These are phyloP conservation scores for Nesogale talazaci DNA, from an alignment of 2,113 vertebrate genomes.

Conservation along the genomic window DNA sequence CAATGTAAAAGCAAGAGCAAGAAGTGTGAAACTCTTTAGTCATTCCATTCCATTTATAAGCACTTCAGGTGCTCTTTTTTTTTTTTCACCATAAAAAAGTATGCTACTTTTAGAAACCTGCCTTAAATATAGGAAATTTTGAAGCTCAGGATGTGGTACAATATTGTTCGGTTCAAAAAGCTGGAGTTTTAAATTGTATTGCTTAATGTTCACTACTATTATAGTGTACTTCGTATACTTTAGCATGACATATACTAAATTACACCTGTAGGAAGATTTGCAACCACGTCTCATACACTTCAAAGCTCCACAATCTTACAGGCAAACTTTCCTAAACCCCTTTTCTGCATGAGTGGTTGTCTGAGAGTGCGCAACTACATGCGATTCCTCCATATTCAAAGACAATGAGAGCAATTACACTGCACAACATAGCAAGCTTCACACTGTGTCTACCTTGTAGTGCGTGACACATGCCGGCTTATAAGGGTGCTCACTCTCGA, in stretches of 20 bases:
- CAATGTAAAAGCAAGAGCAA: conserved; percentile 34
- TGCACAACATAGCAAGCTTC: conserved; percentile 1
- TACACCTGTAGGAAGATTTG: background rate
- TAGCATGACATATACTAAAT: background rate
- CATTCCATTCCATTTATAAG: conserved; percentile 16
- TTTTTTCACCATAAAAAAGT: background rate
- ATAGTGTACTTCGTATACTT: background rate
- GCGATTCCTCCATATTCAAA: conserved; percentile 13
- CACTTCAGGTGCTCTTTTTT: background rate
- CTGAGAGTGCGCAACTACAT: background rate
- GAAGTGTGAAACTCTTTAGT: background rate
- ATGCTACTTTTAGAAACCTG: too few species aligned
- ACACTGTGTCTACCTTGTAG: conserved; percentile 90
- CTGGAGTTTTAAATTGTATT: conserved; percentile 5
- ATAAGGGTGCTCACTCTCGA: conserved; percentile 98
- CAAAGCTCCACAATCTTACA: too few species aligned
- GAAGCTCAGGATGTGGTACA: background rate
- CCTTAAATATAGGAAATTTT: background rate
- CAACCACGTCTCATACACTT: background rate
- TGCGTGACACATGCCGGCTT: conserved; percentile 96
- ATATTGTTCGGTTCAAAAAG: background rate
- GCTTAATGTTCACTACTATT: too few species aligned
- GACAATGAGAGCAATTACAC: background rate
- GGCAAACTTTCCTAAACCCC: background rate
- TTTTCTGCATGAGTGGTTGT: background rate